Percentiles rank a stretch among this genome's conserved stretches.
phyloP scores from a whole-genome alignment of 2,888 invertebrate species.

The Galerucella pusilla region DNA sequence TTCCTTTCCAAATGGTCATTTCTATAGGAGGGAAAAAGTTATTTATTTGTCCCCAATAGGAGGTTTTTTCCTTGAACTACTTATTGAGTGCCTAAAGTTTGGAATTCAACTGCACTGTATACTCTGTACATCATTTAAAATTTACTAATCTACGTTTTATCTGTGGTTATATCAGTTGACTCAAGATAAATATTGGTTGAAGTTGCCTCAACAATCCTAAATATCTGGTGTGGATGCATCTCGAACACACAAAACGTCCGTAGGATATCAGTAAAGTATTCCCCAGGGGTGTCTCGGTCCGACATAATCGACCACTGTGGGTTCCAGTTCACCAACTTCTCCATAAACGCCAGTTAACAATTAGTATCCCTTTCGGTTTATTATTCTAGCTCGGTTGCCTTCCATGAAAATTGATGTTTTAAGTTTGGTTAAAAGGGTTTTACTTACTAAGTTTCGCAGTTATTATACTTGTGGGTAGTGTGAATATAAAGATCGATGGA shows the following conservation, averaged over 20 bases:
- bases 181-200: background rate
- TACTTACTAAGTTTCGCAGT: conserved; percentile 28
- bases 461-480: conserved; percentile 40
- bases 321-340: conserved; percentile 49
- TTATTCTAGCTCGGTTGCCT: conserved; percentile 40
- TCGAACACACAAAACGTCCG: conserved; percentile 24
- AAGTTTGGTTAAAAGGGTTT: conserved; percentile 46
- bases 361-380: conserved; percentile 50
- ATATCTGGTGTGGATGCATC: conserved; percentile 22
- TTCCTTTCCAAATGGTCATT: too few species aligned
- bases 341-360: conserved; percentile 52
- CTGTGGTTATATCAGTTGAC: background rate
- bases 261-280: conserved; percentile 29
- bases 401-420: conserved; percentile 55
- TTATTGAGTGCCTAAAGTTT: too few species aligned
- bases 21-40: too few species aligned
- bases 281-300: conserved; percentile 39
- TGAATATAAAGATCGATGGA: conserved; percentile 40
- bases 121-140: background rate
- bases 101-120: too few species aligned
- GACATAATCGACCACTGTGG: conserved; percentile 49
- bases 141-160: background rate
- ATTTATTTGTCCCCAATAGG: too few species aligned
- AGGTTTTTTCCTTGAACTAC: too few species aligned
- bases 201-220: background rate